Conservation (phyloP, 2,113 vertebrate genomes). For the Campylomormyrus tamandua region DNA sequence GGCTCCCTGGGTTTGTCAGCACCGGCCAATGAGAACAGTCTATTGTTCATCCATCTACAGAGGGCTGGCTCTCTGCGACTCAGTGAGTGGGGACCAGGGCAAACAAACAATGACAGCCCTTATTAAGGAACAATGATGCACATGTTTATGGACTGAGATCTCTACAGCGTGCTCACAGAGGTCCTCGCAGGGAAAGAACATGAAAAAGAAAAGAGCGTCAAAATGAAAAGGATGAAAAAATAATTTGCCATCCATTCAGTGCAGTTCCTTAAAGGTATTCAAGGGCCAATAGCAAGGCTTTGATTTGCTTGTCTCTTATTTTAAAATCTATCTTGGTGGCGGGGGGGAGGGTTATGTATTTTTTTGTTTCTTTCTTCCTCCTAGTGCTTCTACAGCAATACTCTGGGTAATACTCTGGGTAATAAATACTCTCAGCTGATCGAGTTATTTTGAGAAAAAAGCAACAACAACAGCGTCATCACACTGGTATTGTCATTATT, state of each 20-base stretch:
- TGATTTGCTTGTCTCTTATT: conserved; percentile 16
- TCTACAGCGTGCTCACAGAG: conserved; percentile 55
- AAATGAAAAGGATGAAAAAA: conserved; percentile 17
- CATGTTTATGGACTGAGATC: conserved; percentile 73
- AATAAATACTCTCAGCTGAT: not conserved
- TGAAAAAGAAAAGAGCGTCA: conserved; percentile 42
- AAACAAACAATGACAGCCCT: conserved; percentile 70
- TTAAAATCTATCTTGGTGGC: not conserved
- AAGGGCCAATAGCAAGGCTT: conserved; percentile 26
- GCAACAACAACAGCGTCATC: not conserved
- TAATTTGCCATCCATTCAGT: conserved; percentile 33
- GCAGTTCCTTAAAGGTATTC: conserved; percentile 20
- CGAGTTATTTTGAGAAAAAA: not conserved
- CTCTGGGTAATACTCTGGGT: too few relatives aligned
- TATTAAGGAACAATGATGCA: conserved; percentile 73
- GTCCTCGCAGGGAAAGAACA: conserved; percentile 37
- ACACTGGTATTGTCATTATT: not conserved
- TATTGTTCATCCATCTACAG: conserved; percentile 76
- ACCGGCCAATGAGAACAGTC: conserved; percentile 66
- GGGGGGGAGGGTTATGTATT: not conserved
- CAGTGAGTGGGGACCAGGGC: conserved; percentile 73
- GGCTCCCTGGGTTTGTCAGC: conserved; percentile 60
- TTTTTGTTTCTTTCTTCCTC: not conserved
- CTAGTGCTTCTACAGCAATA: not conserved
- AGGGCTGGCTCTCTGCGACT: conserved; percentile 58